A percentile compares a stretch with the other conserved stretches of the same genome.
Conservation (phyloP, 2,888 invertebrate species). For the Nudaria mundana region DNA sequence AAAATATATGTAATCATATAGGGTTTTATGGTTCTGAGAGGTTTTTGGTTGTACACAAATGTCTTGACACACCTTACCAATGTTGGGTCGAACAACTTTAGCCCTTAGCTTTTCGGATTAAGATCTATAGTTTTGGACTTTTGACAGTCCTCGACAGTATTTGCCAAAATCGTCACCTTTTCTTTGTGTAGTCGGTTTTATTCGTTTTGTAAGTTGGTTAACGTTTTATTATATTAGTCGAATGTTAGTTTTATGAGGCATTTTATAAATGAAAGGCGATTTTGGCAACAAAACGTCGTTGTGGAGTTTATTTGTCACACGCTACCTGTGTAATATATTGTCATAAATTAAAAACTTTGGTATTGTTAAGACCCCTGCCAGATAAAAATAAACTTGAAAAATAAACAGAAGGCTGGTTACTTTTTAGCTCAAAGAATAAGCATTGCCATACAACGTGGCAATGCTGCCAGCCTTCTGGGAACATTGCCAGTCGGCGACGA, state of each 20-base stretch:
- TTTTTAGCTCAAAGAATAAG: too few relatives aligned
- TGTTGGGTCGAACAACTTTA: background rate
- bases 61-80: slow-evolving; percentile 2
- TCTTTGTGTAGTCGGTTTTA: slow-evolving; percentile 26
- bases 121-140: background rate
- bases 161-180: slow-evolving; percentile 29
- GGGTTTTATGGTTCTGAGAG: slow-evolving; percentile 34
- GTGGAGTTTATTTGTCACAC: slow-evolving; percentile 3
- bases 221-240: slow-evolving; percentile 24
- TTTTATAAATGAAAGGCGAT: slow-evolving; percentile 13
- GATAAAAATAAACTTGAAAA: background rate
- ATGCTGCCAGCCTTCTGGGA: too few relatives aligned
- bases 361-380: background rate
- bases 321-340: slow-evolving; percentile 1
- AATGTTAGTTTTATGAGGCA: slow-evolving; percentile 24
- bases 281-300: slow-evolving; percentile 8
- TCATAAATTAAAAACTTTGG: slow-evolving; percentile 2
- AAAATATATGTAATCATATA: slow-evolving; percentile 41
- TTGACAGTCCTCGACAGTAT: slow-evolving; percentile 5
- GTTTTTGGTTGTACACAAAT: slow-evolving; percentile 24
- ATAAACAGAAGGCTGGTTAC: too few relatives aligned
- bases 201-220: slow-evolving; percentile 13
- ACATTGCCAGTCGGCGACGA: too few relatives aligned
- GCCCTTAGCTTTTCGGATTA: rapidly evolving
- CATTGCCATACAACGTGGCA: too few relatives aligned